Evolutionary conservation across 2,888 invertebrate genomes (phyloP).

Genomic region (Campoletis raptor): DNA sequence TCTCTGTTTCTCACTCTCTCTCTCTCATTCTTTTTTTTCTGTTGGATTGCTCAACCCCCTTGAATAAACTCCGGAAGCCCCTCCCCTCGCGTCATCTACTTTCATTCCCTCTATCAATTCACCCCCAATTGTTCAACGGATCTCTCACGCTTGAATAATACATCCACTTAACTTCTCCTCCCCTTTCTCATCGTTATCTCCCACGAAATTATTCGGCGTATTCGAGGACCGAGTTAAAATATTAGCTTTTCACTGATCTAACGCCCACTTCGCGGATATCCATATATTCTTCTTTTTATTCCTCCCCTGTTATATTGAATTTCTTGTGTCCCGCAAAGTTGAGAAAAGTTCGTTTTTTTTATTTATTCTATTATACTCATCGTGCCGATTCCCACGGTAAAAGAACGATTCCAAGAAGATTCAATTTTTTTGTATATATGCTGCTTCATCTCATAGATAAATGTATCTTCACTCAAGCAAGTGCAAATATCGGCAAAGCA

Average conservation of each 20-base stretch:
- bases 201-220: conserved; percentile 58
- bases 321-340: conserved; percentile 14
- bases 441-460: neutral
- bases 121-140: conserved; percentile 62
- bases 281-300: conserved; percentile 47
- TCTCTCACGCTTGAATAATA: conserved; percentile 68
- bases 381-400: conserved; percentile 1
- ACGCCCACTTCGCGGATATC: conserved; percentile 50
- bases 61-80: conserved; percentile 54
- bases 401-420: neutral
- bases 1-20: neutral
- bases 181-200: conserved; percentile 55
- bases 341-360: conserved; percentile 22
- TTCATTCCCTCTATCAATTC: conserved; percentile 62
- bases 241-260: conserved; percentile 60
- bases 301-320: conserved; percentile 31
- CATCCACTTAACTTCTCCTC: conserved; percentile 62
- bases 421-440: conserved; percentile 27
- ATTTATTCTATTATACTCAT: conserved; percentile 8
- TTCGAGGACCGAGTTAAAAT: conserved; percentile 55
- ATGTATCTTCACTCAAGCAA: neutral
- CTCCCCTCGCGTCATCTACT: conserved; percentile 43
- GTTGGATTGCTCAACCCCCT: conserved; percentile 34
- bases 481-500: neutral
- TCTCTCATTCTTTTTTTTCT: conserved; percentile 6